Percentiles rank a stretch among this genome's conserved stretches.
Conservation (phyloP, 2,888 invertebrate genomes). For the Gasteruption jaculator region DNA sequence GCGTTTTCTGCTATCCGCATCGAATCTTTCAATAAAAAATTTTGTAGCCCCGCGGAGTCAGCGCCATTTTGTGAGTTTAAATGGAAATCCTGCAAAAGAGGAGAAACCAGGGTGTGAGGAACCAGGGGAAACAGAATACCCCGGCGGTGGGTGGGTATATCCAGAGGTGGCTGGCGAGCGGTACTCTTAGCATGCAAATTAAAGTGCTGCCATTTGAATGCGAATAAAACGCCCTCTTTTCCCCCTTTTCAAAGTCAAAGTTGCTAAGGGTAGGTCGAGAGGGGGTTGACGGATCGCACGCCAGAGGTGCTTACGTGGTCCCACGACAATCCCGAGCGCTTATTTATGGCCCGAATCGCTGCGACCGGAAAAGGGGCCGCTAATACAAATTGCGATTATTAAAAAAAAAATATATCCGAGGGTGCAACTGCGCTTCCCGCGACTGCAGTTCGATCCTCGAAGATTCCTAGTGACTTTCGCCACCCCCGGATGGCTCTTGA, state of each 20-base stretch:
- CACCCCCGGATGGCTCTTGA: too few relatives aligned
- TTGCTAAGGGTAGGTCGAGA: conserved; percentile 21
- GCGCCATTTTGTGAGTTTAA: conserved; percentile 53
- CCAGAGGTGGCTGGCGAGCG: conserved; percentile 33
- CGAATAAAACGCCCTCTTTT: conserved; percentile 48
- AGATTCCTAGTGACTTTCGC: too few relatives aligned
- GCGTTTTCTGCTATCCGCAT: conserved; percentile 47
- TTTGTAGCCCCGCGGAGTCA: conserved; percentile 49
- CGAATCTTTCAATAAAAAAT: conserved; percentile 53
- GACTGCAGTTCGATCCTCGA: too few relatives aligned
- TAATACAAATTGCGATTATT: too few relatives aligned
- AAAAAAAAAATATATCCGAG: too few relatives aligned
- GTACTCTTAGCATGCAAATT: conserved; percentile 52
- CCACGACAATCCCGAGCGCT: too few relatives aligned
- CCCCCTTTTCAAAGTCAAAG: too few relatives aligned
- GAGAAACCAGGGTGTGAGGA: conserved; percentile 22
- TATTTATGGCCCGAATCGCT: too few relatives aligned
- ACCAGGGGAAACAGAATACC: conserved; percentile 24
- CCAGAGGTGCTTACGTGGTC: conserved; percentile 39
- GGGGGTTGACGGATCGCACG: conserved; percentile 42
- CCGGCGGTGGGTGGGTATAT: too few relatives aligned
- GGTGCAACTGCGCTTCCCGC: too few relatives aligned
- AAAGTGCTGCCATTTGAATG: conserved; percentile 51
- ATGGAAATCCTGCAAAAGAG: conserved; percentile 46
- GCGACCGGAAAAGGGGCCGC: too few relatives aligned